Evolutionary conservation across 2,113 vertebrate genomes (phyloP).

Genomic region (Corythornis vintsioides): DNA sequence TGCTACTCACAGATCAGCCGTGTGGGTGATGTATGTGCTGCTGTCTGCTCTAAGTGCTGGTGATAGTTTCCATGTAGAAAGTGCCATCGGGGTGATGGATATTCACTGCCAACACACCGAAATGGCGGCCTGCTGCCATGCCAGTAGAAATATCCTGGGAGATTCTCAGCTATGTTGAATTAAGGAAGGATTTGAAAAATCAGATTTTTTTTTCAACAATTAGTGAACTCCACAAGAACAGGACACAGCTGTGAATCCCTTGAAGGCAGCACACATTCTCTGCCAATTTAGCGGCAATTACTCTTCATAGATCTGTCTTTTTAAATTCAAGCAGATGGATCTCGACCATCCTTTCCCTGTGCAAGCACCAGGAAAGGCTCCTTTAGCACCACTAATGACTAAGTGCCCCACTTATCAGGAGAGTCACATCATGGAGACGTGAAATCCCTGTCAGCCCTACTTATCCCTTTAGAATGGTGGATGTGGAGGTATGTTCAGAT

Average conservation of each 20-base stretch:
- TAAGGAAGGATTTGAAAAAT: slow-evolving; percentile 42
- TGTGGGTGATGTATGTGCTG: slow-evolving; percentile 6
- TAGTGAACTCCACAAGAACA: slow-evolving; percentile 39
- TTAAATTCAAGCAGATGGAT: slow-evolving; percentile 50
- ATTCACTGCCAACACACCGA: not conserved
- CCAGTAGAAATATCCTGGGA: slow-evolving; percentile 4
- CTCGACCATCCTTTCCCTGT: not conserved
- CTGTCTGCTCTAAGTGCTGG: not conserved
- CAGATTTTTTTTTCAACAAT: slow-evolving; percentile 7
- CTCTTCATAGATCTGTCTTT: slow-evolving; percentile 48
- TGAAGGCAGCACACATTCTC: slow-evolving; percentile 8
- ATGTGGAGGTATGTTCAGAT: not conserved
- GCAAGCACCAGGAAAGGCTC: not conserved
- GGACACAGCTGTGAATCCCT: slow-evolving; percentile 52
- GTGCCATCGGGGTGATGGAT: slow-evolving; percentile 27
- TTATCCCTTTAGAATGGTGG: not conserved
- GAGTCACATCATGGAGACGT: not conserved
- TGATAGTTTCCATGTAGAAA: slow-evolving; percentile 25
- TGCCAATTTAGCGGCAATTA: slow-evolving; percentile 51
- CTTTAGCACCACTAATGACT: not conserved
- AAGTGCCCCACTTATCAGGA: not conserved
- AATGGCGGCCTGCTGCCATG: slow-evolving; percentile 31
- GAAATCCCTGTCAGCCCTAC: not conserved
- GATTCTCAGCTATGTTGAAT: slow-evolving; percentile 21
- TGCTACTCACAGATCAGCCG: not conserved